Evolutionary conservation across 2,888 invertebrate genomes (phyloP).

Genomic region (Oxycera nigricornis): DNA sequence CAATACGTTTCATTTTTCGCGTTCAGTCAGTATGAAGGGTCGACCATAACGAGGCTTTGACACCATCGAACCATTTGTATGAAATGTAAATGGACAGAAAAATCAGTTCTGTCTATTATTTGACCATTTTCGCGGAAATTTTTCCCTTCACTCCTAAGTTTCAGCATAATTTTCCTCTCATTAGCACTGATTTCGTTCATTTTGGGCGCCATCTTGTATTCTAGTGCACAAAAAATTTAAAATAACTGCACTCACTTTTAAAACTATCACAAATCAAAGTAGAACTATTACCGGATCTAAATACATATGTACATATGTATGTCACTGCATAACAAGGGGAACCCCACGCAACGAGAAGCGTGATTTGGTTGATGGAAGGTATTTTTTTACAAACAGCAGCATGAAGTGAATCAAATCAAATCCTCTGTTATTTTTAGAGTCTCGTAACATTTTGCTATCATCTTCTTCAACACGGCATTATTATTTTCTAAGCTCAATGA

Average conservation of each 20-base stretch:
- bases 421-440: too few species aligned
- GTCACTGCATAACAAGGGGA: not conserved
- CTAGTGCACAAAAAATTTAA: not conserved
- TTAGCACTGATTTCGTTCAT: not conserved
- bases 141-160: not conserved
- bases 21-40: too few species aligned
- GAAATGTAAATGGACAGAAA: not conserved
- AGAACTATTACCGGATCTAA: not conserved
- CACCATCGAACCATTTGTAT: not conserved
- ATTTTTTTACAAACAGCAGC: too few species aligned
- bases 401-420: too few species aligned
- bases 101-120: not conserved
- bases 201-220: not conserved
- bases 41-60: not conserved
- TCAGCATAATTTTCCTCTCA: not conserved
- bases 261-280: not conserved
- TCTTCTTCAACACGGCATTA: too few species aligned
- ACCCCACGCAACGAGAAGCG: too few species aligned
- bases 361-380: too few species aligned
- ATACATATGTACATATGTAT: not conserved
- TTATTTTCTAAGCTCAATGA: too few species aligned
- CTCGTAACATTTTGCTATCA: too few species aligned
- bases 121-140: not conserved
- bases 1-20: too few species aligned
- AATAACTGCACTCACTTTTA: not conserved